Conservation (phyloP, 2,888 invertebrate genomes). For the Ashinkailepas kermadecensis region DNA sequence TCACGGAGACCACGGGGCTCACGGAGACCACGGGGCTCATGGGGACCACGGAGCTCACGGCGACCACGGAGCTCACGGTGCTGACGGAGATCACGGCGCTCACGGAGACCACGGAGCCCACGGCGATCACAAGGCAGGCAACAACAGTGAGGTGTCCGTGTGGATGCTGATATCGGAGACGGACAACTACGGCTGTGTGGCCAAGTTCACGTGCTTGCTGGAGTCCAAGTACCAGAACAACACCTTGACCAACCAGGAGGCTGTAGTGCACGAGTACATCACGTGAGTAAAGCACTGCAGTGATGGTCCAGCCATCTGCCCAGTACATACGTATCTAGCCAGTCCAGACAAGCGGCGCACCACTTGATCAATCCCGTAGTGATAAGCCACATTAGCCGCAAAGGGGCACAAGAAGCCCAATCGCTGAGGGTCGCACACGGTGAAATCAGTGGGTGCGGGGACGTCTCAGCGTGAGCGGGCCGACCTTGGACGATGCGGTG, state of each 20-base stretch:
- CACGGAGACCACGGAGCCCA: conserved; percentile 3
- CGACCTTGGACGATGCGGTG: too few species aligned
- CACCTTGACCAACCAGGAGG: background rate
- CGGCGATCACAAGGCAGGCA: background rate
- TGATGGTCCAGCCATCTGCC: too few species aligned
- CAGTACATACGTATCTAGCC: too few species aligned
- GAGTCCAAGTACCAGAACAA: conserved; percentile 3
- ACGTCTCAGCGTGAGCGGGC: too few species aligned
- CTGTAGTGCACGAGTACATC: conserved; percentile 5
- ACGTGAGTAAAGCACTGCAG: background rate
- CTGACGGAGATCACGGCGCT: background rate
- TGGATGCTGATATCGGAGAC: conserved; percentile 12
- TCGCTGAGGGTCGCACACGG: too few species aligned
- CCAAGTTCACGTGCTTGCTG: conserved; percentile 16
- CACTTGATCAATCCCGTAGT: too few species aligned
- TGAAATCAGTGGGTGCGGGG: too few species aligned
- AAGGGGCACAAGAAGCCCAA: too few species aligned
- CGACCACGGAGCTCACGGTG: background rate
- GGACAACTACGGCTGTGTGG: conserved; percentile 20
- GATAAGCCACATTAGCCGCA: too few species aligned
- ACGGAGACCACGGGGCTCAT: background rate
- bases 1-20: background rate
- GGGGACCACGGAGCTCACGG: background rate
- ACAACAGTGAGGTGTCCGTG: conserved; percentile 13
- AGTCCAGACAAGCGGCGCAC: too few species aligned